phyloP scores from a whole-genome alignment of 2,113 vertebrate species.

The Bubalus kerabau region DNA sequence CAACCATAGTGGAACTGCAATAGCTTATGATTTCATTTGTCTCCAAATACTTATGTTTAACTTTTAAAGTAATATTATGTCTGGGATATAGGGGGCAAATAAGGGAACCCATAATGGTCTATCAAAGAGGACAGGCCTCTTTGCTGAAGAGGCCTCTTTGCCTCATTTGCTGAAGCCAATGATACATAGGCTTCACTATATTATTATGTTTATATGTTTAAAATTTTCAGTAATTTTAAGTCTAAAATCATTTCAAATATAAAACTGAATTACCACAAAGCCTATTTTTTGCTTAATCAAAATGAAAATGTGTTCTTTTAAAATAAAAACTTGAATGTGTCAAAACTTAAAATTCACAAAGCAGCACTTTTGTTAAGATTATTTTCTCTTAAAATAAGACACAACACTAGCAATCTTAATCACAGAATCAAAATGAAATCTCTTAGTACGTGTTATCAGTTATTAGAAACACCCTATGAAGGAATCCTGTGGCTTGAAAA shows the following conservation, averaged over 20 bases:
- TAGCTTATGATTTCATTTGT: not conserved
- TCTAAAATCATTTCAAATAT: constrained; percentile 17
- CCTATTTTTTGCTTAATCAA: not conserved
- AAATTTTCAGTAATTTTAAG: not conserved
- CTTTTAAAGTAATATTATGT: not conserved
- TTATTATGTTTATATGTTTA: not conserved
- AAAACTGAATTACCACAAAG: not conserved
- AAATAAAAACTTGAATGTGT: not conserved
- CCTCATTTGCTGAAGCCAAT: not conserved
- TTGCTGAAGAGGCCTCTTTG: too few relatives aligned
- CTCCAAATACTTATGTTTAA: not conserved
- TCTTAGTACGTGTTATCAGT: not conserved
- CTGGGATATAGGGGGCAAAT: not conserved
- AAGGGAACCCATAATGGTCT: not conserved
- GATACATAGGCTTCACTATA: not conserved
- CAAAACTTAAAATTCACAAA: constrained; percentile 27
- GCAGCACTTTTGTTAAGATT: not conserved
- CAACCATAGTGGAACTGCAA: not conserved
- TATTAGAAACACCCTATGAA: not conserved
- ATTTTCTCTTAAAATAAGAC: not conserved
- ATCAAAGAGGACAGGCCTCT: not conserved
- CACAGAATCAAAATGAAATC: not conserved
- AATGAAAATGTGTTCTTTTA: constrained; percentile 6
- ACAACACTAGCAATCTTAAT: not conserved
- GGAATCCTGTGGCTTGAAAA: not conserved